Evolutionary conservation across 2,797 vertebrate species (phyloP).

Genomic region (Gambusia yucatana): DNA sequence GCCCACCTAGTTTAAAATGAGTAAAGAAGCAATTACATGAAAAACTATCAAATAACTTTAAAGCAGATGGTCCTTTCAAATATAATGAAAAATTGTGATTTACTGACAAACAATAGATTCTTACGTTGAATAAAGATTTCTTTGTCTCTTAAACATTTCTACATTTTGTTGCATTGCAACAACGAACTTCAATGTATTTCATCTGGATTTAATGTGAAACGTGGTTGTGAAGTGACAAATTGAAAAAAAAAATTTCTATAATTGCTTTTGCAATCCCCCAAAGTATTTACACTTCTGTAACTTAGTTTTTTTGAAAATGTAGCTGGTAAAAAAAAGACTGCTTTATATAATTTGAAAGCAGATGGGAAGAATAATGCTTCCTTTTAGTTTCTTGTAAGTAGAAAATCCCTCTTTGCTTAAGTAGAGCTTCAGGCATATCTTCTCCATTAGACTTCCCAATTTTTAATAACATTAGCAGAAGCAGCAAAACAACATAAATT

Average conservation of each 20-base stretch:
- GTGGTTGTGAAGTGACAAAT: neutral
- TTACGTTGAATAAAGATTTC: neutral
- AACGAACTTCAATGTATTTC: neutral
- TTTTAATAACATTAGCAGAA: constrained; percentile 38
- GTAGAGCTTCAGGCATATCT: constrained; percentile 61
- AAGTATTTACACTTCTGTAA: neutral
- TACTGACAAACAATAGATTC: neutral
- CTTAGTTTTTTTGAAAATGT: neutral
- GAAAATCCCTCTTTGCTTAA: neutral
- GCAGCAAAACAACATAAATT: constrained; percentile 22
- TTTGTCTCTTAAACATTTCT: neutral
- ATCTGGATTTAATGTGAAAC: neutral
- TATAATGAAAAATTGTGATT: neutral
- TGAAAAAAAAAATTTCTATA: neutral
- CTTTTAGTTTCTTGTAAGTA: neutral
- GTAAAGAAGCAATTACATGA: neutral
- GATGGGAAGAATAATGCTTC: constrained; percentile 25
- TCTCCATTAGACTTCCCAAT: constrained; percentile 29
- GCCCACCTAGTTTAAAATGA: neutral
- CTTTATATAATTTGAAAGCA: constrained; percentile 23
- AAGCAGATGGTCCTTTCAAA: neutral
- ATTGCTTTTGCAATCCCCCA: neutral
- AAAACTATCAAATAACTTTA: neutral
- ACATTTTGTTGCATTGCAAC: neutral
- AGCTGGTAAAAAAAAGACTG: constrained; percentile 24